phyloP scores from a whole-genome alignment of 2,797 vertebrate genomes.

The Hippopotamyrus pictus region DNA sequence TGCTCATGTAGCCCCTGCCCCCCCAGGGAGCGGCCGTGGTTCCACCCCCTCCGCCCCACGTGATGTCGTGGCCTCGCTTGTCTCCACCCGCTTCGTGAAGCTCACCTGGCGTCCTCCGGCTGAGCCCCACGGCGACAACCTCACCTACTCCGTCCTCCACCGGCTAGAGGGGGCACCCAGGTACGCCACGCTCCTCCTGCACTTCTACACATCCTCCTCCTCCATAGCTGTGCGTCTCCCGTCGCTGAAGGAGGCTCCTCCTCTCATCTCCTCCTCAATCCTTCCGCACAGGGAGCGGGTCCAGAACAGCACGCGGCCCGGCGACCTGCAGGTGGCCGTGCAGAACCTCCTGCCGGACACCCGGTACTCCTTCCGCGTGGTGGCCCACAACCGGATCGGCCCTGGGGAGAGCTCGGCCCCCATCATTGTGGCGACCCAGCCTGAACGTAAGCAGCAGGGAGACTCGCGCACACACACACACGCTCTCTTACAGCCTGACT shows the following conservation, averaged over 20 bases:
- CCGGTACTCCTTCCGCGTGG: conserved; percentile 83
- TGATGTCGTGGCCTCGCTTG: conserved; percentile 90
- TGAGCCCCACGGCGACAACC: conserved; percentile 84
- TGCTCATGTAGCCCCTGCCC: conserved; percentile 97
- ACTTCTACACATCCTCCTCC: not conserved
- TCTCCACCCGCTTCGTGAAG: conserved; percentile 97
- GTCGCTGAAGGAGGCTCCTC: not conserved
- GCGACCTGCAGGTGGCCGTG: conserved; percentile 88
- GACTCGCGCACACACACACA: conserved; percentile 21
- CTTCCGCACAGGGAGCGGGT: conserved; percentile 73
- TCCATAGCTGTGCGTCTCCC: not conserved
- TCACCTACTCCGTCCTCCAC: conserved; percentile 94
- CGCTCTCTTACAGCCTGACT: not conserved
- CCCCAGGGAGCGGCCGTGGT: conserved; percentile 63
- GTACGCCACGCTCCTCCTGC: conserved; percentile 48
- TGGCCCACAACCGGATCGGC: conserved; percentile 82
- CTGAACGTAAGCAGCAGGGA: conserved; percentile 73
- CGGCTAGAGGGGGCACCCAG: conserved; percentile 83
- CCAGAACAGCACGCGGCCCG: conserved; percentile 82
- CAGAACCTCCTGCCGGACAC: conserved; percentile 91
- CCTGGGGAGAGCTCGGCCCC: conserved; percentile 78
- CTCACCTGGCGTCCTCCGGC: conserved; percentile 88
- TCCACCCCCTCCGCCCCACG: conserved; percentile 85
- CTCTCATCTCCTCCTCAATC: not conserved
- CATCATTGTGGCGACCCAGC: conserved; percentile 86